Evolutionary conservation across 2,888 invertebrate genomes (phyloP), one percentile per base, ranked within the genome.

Genomic region (Thera obeliscata): DNA sequence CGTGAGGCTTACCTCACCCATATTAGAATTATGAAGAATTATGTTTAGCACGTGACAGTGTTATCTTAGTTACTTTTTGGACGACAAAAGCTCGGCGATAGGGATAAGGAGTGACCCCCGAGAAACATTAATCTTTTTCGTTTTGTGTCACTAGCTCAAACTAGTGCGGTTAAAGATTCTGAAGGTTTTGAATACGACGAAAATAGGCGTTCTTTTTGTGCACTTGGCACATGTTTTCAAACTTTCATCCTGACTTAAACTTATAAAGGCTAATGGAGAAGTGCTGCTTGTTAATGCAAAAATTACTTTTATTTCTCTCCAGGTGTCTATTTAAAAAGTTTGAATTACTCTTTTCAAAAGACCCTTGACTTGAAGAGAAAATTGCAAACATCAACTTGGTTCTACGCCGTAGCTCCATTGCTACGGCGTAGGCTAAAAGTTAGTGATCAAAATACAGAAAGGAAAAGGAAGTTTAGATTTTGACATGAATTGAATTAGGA

Each of bases 291-390:
- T 41, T 41, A 59, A 59, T 59, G 49, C 38, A 38, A 38, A 41
- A 7, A 5, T 48, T 11, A 22, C 49, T 36, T 62, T 62, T 56
- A 41, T 52, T 11, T 56, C 4, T 56, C 56, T 49, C 56, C 22
- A 41, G 56, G 49, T 22, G 9, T 62, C 11, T 5, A 36, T 62
- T 56, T 33, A 22, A 49, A 56, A 62, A 48, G 56, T 62, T 50
- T 12, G 11, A 49, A 56, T 48, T 56, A 48, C 36, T 35, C 36
- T 56, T 48, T 56, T 60, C 57, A 36, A 8, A 48, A 11, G 46
- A 61, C 12, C 12, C 55, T 36, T 55, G 7, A 48, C 46, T 3
- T 11, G 22, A 22, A 48, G 48, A 48, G 12, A 50, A 60, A 52
- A 12, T 52, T 60, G 50, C n/a, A 35, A 6, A 36, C 48, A 38